Conservation (phyloP, 2,888 invertebrate species). For the Tipula unca region DNA sequence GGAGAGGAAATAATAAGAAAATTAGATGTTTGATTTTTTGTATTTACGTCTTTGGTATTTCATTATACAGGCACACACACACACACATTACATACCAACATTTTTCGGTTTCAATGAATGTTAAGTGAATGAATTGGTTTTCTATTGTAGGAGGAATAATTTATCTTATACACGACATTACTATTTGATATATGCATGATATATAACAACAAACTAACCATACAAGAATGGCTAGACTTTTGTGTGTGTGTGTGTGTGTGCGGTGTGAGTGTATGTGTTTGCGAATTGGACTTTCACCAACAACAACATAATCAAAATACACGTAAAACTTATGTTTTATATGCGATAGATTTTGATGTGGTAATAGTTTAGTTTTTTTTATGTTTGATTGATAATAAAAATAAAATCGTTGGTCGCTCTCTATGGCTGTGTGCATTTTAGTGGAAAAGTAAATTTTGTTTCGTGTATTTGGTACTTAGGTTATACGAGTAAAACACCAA, state of each 20-base stretch:
- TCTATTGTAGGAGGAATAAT: not conserved
- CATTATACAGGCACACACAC: not conserved
- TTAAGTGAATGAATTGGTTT: not conserved
- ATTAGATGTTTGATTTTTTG: not conserved
- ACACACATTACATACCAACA: not conserved
- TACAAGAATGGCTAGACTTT: not conserved
- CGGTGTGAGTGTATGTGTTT: not conserved
- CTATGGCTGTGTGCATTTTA: not conserved
- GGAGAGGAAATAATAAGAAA: not conserved
- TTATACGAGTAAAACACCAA: too few species aligned
- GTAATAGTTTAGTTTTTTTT: not conserved
- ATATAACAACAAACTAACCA: not conserved
- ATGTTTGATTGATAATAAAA: not conserved
- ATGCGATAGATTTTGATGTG: not conserved
- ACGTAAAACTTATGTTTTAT: not conserved
- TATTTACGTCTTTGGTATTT: not conserved
- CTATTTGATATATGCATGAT: slow-evolving; percentile 4
- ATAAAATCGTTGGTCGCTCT: not conserved
- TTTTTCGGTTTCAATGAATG: slow-evolving; percentile 8
- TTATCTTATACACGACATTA: not conserved
- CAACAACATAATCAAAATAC: not conserved
- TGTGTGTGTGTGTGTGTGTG: too few species aligned
- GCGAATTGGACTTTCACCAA: not conserved
- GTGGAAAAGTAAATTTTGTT: not conserved
- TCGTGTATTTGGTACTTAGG: not conserved